Evolutionary conservation across 2,797 vertebrate species (phyloP), one percentile per base, ranked within the genome.

Genomic region (Mallotus villosus): DNA sequence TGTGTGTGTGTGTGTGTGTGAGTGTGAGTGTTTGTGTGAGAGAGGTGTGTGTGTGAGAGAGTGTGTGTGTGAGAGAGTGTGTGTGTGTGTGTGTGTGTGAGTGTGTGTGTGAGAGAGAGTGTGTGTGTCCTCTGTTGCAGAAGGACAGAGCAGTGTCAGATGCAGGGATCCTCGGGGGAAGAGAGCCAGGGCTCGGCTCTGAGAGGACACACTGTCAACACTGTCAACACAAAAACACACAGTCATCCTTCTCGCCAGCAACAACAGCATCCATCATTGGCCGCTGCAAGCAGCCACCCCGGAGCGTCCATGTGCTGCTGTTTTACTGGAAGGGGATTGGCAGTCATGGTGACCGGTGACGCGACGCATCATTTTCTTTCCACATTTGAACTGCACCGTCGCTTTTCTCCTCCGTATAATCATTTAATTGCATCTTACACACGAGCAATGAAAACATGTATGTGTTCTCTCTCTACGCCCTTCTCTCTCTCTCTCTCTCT

Each of bases 401-500:
- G 37, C 37, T 41, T 12, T 12, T 41, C n/a, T 9, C 37, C 37
- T 41, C 37, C 2, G 12, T 41, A 1, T 12, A 41, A 41, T 41
- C 37, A 41, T 41, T 9, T 41, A 41, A 9, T 41, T 12, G 11
- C 37, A 41, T 41, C 37, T 41, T 11, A 41, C 8, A 41, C 37
- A 41, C 37, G 7, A 41, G 37, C 37, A 2, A 5, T 9, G 9
- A 12, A 41, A 41, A 41, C 37, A 41, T 41, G 37, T 41, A 41
- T 41, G 37, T n/a, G 12, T 9, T 41, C 37, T 41, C 11, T 12
- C 37, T 41, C 37, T 41, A 41, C 37, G 11, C 11, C 37, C 37
- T 12, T 12, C 49, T 63, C 70, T 57, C n/a, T 61, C 74, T 85
- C 77, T 84, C 73, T 8, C 12, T 19, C 37, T 69, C 41, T 61